Conservation (phyloP, 2,113 vertebrate species). For the Hemicordylus capensis region DNA sequence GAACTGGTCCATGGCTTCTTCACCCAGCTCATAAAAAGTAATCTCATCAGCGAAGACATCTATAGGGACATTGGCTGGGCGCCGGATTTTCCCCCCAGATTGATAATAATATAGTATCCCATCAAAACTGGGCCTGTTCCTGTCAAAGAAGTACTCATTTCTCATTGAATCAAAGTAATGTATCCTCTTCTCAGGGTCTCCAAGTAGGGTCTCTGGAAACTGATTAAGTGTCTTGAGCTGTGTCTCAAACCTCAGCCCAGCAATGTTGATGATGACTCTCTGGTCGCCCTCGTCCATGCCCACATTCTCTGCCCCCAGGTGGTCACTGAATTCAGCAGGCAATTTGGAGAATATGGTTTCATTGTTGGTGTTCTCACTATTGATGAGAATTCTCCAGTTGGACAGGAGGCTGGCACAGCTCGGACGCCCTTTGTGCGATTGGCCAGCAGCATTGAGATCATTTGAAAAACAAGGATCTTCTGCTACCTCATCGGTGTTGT, state of each 20-base stretch:
- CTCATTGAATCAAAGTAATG: constrained; percentile 97
- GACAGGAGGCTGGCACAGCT: constrained; percentile 85
- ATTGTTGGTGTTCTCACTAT: constrained; percentile 79
- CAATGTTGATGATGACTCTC: constrained; percentile 94
- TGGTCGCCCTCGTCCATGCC: constrained; percentile 86
- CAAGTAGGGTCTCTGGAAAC: constrained; percentile 93
- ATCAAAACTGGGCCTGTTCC: constrained; percentile 96
- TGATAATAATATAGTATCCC: constrained; percentile 98
- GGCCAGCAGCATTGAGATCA: constrained; percentile 64
- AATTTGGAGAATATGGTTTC: constrained; percentile 86
- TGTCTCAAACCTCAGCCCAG: constrained; percentile 93
- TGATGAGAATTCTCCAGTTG: constrained; percentile 85
- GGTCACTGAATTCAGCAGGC: constrained; percentile 82
- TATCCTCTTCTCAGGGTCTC: constrained; percentile 89
- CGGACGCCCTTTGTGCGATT: constrained; percentile 65
- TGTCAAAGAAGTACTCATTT: constrained; percentile 97
- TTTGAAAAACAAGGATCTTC: constrained; percentile 82
- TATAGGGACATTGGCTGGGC: constrained; percentile 92
- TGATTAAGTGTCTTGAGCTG: constrained; percentile 90
- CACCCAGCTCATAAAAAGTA: constrained; percentile 91
- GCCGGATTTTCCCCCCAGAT: constrained; percentile 91
- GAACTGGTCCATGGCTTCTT: constrained; percentile 93
- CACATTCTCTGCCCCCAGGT: constrained; percentile 81
- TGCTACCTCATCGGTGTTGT: constrained; percentile 82
- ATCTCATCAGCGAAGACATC: constrained; percentile 96